Evolutionary conservation across 2,797 vertebrate genomes (phyloP), one percentile per base, ranked within the genome.

Genomic region (Podarcis siculus): DNA sequence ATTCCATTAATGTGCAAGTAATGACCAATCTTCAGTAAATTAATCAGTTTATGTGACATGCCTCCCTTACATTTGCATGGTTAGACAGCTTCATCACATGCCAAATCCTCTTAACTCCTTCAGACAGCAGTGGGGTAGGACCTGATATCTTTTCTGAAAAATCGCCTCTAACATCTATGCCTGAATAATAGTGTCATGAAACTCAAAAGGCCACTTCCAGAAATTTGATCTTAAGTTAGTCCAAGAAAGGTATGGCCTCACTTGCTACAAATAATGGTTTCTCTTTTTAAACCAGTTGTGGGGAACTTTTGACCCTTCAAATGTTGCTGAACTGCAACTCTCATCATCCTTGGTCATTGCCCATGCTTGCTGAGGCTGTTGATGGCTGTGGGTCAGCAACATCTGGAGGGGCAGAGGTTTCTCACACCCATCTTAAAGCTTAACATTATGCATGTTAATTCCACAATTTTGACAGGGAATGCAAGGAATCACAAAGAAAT

Each of bases 351-450:
- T 55, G 49, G 49, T 55, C 49, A 55, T 4, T 55, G 13, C 49
- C 49, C 49, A 55, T 55, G 13, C 49, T 55, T 55, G 49, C 49
- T 55, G 49, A 55, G 13, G 49, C 3, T 49, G 49, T 49, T 49
- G 49, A 49, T 49, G 49, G 49, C 49, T 15, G 13, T 55, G 49
- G 49, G 49, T 55, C 49, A 55, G 13, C 49, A 55, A 55, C 49
- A 55, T 55, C 49, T 55, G 49, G 49, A 55, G 49, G 13, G 13
- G 13, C 12, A 55, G 13, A 15, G 49, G 49, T 55, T 55, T 15
- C 49, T 55, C 49, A 55, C 49, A 55, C 49, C 49, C 49, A 55
- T 55, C 21, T 95, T 96, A 95, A 93, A 85, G 83, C 82, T 86
- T 79, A 77, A 86, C 82, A 66, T 86, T 69, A 27, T 87, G 86